phyloP scores from a whole-genome alignment of 2,113 vertebrate genomes.

The Bubo bubo region DNA sequence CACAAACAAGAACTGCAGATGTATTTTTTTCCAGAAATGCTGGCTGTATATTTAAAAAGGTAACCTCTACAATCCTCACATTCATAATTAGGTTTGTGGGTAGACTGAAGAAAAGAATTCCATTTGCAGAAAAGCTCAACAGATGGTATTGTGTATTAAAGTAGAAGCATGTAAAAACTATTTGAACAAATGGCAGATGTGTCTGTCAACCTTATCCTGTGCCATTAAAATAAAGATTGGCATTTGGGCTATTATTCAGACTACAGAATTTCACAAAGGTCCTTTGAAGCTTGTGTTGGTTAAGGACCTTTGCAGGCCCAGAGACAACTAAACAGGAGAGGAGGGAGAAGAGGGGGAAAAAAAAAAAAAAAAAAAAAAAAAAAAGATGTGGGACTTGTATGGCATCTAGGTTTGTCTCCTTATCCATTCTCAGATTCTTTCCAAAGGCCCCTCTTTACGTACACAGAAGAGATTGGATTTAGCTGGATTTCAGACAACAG shows the following conservation, averaged over 20 bases:
- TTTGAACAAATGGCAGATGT: constrained; percentile 75
- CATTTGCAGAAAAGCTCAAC: constrained; percentile 68
- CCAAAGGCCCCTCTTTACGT: background rate
- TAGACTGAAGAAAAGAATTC: constrained; percentile 61
- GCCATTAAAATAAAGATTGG: constrained; percentile 23
- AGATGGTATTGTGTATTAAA: constrained; percentile 73
- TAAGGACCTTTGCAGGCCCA: background rate
- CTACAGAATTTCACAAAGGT: background rate
- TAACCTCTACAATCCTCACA: constrained; percentile 72
- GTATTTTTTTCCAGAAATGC: constrained; percentile 38
- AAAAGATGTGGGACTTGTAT: accelerated
- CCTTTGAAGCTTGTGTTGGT: background rate
- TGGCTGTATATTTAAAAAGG: constrained; percentile 67
- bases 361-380: too few relatives aligned
- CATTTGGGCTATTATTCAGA: background rate
- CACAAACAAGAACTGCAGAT: constrained; percentile 57
- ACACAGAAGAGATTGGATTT: background rate
- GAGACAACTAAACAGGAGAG: background rate
- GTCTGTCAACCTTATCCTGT: constrained; percentile 63
- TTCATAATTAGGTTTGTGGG: constrained; percentile 67
- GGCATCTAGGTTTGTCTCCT: background rate
- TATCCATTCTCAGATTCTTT: background rate
- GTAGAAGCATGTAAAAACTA: constrained; percentile 66
- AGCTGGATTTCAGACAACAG: background rate
- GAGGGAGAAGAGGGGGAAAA: background rate